These are phyloP conservation scores for Silurus aristotelis DNA, from an alignment of 2,797 vertebrate species.

Conservation along the genomic window DNA sequence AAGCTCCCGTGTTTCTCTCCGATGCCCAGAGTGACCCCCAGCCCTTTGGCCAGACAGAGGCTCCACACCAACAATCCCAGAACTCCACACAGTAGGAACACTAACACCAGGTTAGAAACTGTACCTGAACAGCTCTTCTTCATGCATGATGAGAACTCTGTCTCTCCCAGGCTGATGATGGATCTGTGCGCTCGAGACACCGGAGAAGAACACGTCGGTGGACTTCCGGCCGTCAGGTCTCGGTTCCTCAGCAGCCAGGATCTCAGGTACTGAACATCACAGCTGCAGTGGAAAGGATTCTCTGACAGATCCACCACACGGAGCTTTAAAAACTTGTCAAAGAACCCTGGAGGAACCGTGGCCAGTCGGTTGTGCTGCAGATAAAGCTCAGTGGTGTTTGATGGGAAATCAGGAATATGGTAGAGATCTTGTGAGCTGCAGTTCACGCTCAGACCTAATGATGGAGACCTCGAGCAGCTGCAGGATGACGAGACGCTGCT, in stretches of 20 bases:
- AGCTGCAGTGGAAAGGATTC: slow-evolving; percentile 82
- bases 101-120: slow-evolving; percentile 48
- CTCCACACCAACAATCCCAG: slow-evolving; percentile 69
- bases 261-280: slow-evolving; percentile 75
- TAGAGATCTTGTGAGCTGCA: slow-evolving; percentile 70
- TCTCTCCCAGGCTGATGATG: slow-evolving; percentile 65
- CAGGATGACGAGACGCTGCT: slow-evolving; percentile 55
- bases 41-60: slow-evolving; percentile 66
- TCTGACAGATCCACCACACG: slow-evolving; percentile 67
- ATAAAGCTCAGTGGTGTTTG: slow-evolving; percentile 68
- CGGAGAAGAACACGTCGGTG: slow-evolving; percentile 72
- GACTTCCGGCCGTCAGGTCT: slow-evolving; percentile 42
- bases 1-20: slow-evolving; percentile 62
- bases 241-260: slow-evolving; percentile 74
- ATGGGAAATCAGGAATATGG: slow-evolving; percentile 64
- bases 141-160: slow-evolving; percentile 65
- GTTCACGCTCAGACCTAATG: slow-evolving; percentile 65
- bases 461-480: slow-evolving; percentile 55
- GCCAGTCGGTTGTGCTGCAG: slow-evolving; percentile 71
- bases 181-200: slow-evolving; percentile 61
- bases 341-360: slow-evolving; percentile 68
- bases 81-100: slow-evolving; percentile 55
- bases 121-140: slow-evolving; percentile 41
- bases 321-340: slow-evolving; percentile 71
- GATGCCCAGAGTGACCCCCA: slow-evolving; percentile 68